Conservation (phyloP, 2,113 vertebrate species). For the Gracilinanus agilis region DNA sequence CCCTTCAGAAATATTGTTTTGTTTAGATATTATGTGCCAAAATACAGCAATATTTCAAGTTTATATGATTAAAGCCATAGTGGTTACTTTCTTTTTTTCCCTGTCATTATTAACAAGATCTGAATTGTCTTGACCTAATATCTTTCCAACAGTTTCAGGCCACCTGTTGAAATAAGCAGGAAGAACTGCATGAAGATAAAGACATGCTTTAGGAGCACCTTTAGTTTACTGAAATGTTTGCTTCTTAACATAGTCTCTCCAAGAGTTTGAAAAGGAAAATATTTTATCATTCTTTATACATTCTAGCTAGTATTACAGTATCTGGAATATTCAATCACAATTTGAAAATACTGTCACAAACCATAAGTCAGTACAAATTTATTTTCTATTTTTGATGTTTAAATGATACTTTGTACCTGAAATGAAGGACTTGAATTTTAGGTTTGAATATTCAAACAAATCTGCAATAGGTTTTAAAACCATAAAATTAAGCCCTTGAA, state of each 20-base stretch:
- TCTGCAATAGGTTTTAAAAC: not conserved
- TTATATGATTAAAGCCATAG: not conserved
- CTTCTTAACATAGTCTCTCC: not conserved
- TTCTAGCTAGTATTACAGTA: not conserved
- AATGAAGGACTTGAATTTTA: conserved; percentile 34
- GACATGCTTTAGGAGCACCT: not conserved
- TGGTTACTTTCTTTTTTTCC: rapidly evolving
- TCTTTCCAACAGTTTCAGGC: not conserved
- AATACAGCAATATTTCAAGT: not conserved
- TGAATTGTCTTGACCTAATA: no score
- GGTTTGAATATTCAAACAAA: conserved; percentile 29
- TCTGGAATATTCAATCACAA: not conserved
- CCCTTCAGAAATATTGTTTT: not conserved
- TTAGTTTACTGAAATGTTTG: not conserved
- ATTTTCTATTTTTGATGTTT: conserved; percentile 26
- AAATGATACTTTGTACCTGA: conserved; percentile 32
- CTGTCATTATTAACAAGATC: not conserved
- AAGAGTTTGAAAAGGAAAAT: conserved; percentile 12
- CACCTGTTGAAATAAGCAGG: not conserved
- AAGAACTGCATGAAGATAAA: not conserved
- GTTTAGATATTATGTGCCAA: rapidly evolving
- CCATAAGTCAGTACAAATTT: not conserved
- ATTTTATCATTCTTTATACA: not conserved
- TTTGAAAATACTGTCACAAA: not conserved
- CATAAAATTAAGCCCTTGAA: not conserved